Evolutionary conservation across 2,797 vertebrate species (phyloP).

Genomic region (Telmatherina bonti): DNA sequence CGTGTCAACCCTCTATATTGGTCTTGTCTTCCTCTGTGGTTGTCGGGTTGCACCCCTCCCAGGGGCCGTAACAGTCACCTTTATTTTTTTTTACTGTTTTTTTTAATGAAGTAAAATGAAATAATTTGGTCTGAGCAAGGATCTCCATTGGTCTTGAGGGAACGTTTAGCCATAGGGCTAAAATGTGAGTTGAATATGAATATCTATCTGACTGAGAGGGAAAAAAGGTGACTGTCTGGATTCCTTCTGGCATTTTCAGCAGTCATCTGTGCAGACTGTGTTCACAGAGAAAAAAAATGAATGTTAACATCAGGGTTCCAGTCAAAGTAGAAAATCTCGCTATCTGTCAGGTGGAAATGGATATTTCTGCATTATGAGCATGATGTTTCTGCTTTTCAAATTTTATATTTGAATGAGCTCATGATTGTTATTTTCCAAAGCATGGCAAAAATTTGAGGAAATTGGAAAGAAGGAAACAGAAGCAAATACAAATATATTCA

Average conservation of each 20-base stretch:
- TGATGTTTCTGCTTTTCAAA: neutral
- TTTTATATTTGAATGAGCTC: too few species aligned
- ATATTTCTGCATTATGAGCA: neutral
- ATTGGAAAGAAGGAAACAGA: too few species aligned
- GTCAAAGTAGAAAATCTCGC: neutral
- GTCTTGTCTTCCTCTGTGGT: too few species aligned
- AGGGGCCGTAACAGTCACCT: too few species aligned
- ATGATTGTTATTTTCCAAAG: too few species aligned
- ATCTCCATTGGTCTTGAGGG: neutral
- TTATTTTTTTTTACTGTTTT: too few species aligned
- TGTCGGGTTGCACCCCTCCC: too few species aligned
- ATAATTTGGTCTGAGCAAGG: too few species aligned
- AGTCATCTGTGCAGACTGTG: conserved; percentile 4
- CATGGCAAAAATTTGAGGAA: too few species aligned
- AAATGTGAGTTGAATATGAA: conserved; percentile 19
- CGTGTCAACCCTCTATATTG: too few species aligned
- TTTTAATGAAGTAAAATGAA: too few species aligned
- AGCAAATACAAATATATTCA: too few species aligned
- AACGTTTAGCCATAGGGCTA: conserved; percentile 5
- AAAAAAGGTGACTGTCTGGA: conserved; percentile 15
- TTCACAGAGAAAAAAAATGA: conserved; percentile 16
- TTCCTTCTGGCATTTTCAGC: conserved; percentile 19
- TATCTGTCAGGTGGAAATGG: neutral
- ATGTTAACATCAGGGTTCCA: conserved; percentile 8
- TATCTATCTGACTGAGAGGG: neutral